Percentiles rank a stretch among this genome's conserved stretches.
These are phyloP conservation scores for Ashinkailepas kermadecensis DNA, from an alignment of 2,888 invertebrate genomes.

Conservation along the genomic window DNA sequence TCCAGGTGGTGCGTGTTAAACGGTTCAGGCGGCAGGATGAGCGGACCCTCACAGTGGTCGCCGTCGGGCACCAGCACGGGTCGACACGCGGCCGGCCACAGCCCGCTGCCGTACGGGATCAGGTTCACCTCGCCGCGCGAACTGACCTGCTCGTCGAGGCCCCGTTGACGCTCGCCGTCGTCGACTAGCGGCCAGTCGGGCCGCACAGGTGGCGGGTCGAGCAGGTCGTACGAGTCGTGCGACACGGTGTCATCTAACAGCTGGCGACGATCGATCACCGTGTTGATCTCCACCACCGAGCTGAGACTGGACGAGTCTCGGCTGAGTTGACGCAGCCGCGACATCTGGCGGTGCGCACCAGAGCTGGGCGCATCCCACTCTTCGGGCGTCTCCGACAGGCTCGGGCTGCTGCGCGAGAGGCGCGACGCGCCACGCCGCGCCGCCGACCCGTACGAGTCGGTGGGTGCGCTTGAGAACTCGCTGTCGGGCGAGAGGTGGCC, in stretches of 20 bases:
- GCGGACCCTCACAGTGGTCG: background rate
- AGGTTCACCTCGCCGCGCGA: background rate
- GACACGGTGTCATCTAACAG: slow-evolving; percentile 33
- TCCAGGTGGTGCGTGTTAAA: background rate
- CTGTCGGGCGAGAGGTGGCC: slow-evolving; percentile 7
- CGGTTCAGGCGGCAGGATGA: slow-evolving; percentile 19
- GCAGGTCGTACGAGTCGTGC: slow-evolving; percentile 35
- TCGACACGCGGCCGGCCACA: background rate
- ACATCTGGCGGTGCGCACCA: background rate
- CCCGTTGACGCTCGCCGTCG: background rate
- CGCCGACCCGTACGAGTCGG: background rate
- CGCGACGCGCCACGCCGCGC: background rate
- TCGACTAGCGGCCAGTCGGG: slow-evolving; percentile 4
- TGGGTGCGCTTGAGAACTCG: slow-evolving; percentile 20
- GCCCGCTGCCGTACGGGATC: background rate
- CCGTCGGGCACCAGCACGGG: slow-evolving; percentile 2
- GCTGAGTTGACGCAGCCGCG: slow-evolving; percentile 40
- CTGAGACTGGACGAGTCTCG: slow-evolving; percentile 34
- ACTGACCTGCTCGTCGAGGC: background rate
- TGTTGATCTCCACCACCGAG: slow-evolving; percentile 18
- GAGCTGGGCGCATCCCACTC: slow-evolving; percentile 17
- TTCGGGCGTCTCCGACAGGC: slow-evolving; percentile 37
- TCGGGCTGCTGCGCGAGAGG: slow-evolving; percentile 17
- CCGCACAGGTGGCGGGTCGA: slow-evolving; percentile 27
- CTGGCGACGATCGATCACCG: slow-evolving; percentile 35